Conservation (phyloP, 2,113 vertebrate genomes). For the Eira barbara region DNA sequence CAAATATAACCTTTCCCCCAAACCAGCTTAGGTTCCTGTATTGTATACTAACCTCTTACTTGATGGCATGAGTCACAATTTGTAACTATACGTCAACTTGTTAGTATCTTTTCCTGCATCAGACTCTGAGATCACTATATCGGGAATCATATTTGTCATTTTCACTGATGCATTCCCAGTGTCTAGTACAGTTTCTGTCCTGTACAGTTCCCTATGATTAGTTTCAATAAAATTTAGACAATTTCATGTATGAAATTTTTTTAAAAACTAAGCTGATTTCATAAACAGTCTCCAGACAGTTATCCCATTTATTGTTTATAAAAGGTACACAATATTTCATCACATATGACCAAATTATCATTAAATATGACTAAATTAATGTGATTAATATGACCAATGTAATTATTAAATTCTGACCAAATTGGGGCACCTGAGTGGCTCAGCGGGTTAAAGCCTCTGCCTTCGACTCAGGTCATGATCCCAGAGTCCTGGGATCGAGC, state of each 20-base stretch:
- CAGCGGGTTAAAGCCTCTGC: too few relatives aligned
- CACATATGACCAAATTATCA: neutral
- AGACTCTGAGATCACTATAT: neutral
- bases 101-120: neutral
- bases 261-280: neutral
- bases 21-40: neutral
- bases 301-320: neutral
- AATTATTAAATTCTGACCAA: neutral
- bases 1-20: neutral
- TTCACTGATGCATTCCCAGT: neutral
- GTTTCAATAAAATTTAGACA: neutral
- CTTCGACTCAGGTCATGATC: too few relatives aligned
- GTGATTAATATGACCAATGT: neutral
- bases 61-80: neutral
- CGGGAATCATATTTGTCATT: neutral
- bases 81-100: neutral
- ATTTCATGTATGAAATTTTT: neutral
- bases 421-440: too few relatives aligned
- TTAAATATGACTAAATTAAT: neutral
- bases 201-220: neutral
- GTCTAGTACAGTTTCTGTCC: neutral
- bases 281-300: neutral
- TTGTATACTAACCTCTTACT: neutral
- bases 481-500: too few relatives aligned
- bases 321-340: neutral